phyloP scores from a whole-genome alignment of 2,888 invertebrate species.

The Amaurobius ferox region DNA sequence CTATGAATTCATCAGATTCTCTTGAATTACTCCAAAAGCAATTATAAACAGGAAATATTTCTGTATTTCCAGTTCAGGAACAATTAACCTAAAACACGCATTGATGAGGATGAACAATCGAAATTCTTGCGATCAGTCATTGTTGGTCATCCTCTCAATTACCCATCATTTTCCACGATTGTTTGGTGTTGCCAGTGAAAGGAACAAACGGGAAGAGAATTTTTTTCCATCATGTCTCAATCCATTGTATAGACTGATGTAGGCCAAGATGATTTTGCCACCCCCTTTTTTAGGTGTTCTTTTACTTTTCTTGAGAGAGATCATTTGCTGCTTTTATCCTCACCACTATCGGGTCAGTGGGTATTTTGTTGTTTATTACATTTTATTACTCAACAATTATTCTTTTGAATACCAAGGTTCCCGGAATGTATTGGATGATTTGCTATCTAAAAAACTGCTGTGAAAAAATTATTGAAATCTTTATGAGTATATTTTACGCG shows the following conservation, averaged over 20 bases:
- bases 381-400: not conserved
- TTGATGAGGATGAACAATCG: not conserved
- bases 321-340: not conserved
- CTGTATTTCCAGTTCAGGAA: too few relatives aligned
- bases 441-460: too few relatives aligned
- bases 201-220: not conserved
- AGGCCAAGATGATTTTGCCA: conserved; percentile 1
- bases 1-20: too few relatives aligned
- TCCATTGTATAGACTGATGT: not conserved
- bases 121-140: not conserved
- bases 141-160: not conserved
- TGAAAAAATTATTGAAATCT: too few relatives aligned
- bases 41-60: too few relatives aligned
- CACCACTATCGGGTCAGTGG: not conserved
- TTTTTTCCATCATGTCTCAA: not conserved
- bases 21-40: too few relatives aligned
- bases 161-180: not conserved
- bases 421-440: too few relatives aligned
- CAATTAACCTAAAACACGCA: not conserved
- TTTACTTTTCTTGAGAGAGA: not conserved
- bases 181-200: not conserved
- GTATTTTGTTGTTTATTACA: not conserved
- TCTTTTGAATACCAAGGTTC: too few relatives aligned
- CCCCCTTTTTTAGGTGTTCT: not conserved
- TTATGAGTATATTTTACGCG: too few relatives aligned